Conservation (phyloP, 1,140 invertebrate species). For the Propsilocerus akamusi region DNA sequence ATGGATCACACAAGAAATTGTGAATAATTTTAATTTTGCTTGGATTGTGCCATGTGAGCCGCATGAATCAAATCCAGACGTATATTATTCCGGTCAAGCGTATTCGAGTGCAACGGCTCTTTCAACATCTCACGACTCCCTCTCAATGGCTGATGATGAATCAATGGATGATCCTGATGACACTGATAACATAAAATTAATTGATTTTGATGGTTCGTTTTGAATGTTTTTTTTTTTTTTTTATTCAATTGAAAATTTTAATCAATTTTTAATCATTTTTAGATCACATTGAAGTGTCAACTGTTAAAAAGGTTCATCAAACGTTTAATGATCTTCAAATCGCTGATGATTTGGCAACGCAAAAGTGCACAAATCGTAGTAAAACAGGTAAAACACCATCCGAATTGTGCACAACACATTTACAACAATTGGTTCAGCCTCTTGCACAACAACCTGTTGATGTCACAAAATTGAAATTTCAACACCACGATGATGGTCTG, state of each 20-base stretch:
- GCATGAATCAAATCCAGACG: slow-evolving; percentile 13
- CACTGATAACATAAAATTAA: neutral
- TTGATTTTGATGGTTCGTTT: slow-evolving; percentile 5
- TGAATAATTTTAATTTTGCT: slow-evolving; percentile 13
- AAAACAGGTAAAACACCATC: neutral
- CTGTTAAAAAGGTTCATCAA: slow-evolving; percentile 3
- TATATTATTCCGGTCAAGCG: slow-evolving; percentile 11
- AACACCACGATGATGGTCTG: neutral
- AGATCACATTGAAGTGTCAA: slow-evolving; percentile 4
- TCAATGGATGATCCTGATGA: slow-evolving; percentile 9
- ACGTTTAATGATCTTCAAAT: neutral
- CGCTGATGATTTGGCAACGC: neutral
- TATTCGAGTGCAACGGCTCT: slow-evolving; percentile 14
- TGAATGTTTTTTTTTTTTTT: neutral
- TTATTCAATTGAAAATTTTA: neutral
- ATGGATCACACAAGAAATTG: slow-evolving; percentile 28
- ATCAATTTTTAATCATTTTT: neutral
- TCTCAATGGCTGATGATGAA: slow-evolving; percentile 13
- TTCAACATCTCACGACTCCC: slow-evolving; percentile 14
- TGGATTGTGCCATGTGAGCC: slow-evolving; percentile 15
- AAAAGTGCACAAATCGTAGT: neutral
- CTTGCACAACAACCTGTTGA: neutral
- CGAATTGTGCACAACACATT: no score
- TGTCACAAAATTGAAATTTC: neutral
- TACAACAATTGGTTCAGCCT: no score